Percentiles rank a stretch among this genome's conserved stretches.
Evolutionary conservation across 2,113 vertebrate species (phyloP).

Genomic region (Petromus typicus): DNA sequence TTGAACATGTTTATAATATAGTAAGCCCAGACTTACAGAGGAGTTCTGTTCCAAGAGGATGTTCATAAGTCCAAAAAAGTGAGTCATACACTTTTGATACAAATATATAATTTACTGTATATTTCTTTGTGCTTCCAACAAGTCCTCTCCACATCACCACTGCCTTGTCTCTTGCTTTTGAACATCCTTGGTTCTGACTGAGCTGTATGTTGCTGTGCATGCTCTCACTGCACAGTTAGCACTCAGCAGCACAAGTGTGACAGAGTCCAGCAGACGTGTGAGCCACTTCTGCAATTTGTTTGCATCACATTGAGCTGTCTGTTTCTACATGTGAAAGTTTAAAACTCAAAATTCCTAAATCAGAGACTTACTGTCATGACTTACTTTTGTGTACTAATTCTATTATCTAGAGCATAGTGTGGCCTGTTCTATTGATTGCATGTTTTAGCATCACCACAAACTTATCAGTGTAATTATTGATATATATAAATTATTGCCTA

Average conservation of each 20-base stretch:
- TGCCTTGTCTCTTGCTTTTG: background rate
- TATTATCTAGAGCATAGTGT: background rate
- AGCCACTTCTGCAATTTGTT: background rate
- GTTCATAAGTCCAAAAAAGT: background rate
- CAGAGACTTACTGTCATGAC: background rate
- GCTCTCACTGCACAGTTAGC: accelerated
- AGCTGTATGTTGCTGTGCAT: background rate
- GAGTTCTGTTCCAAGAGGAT: background rate
- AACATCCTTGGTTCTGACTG: background rate
- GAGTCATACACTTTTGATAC: background rate
- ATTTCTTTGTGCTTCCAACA: background rate
- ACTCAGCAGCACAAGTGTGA: background rate
- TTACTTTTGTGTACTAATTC: background rate
- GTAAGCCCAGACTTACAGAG: background rate
- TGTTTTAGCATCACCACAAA: background rate
- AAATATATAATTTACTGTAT: background rate
- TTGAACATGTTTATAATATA: background rate
- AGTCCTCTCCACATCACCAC: background rate
- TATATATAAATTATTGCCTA: background rate
- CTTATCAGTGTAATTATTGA: background rate
- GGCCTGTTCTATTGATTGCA: background rate
- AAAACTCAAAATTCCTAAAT: background rate
- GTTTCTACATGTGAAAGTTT: background rate
- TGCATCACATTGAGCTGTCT: background rate
- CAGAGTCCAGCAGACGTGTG: background rate